Conservation (phyloP, 2,888 invertebrate species). For the Opisthograptis luteolata region DNA sequence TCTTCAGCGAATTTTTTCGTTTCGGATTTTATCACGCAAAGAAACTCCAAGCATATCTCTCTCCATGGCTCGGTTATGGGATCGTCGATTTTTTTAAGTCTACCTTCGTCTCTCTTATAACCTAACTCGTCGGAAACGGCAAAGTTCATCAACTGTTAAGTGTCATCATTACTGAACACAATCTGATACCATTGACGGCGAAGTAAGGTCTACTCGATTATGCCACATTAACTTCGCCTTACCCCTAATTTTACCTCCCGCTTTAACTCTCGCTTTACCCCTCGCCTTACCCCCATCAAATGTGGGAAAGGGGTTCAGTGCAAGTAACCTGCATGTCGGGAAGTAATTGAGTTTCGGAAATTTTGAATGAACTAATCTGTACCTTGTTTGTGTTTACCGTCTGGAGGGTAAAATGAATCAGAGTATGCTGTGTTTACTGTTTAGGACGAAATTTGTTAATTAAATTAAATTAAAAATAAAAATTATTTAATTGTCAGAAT, state of each 20-base stretch:
- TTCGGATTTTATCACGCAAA: too few species aligned
- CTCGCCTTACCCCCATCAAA: not conserved
- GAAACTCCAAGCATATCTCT: too few species aligned
- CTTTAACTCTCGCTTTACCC: too few species aligned
- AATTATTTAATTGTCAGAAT: too few species aligned
- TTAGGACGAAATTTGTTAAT: too few species aligned
- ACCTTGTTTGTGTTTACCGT: slow-evolving; percentile 12
- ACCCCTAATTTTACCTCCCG: too few species aligned
- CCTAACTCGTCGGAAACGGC: slow-evolving; percentile 40
- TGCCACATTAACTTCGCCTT: slow-evolving; percentile 66
- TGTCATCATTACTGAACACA: slow-evolving; percentile 76
- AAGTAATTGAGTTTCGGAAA: slow-evolving; percentile 10
- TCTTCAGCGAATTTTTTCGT: too few species aligned
- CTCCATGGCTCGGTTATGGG: too few species aligned
- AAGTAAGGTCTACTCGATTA: slow-evolving; percentile 76
- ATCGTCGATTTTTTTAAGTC: too few species aligned
- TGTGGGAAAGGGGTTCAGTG: not conserved
- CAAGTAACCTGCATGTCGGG: slow-evolving; percentile 8
- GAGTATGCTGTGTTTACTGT: too few species aligned
- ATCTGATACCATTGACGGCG: slow-evolving; percentile 76
- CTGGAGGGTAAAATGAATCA: not conserved
- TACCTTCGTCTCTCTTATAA: slow-evolving; percentile 29
- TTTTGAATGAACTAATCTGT: slow-evolving; percentile 15
- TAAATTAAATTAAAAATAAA: too few species aligned
- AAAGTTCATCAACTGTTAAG: slow-evolving; percentile 76